Evolutionary conservation across 2,888 invertebrate genomes (phyloP), one percentile per base, ranked within the genome.

Genomic region (Sesia bembeciformis): DNA sequence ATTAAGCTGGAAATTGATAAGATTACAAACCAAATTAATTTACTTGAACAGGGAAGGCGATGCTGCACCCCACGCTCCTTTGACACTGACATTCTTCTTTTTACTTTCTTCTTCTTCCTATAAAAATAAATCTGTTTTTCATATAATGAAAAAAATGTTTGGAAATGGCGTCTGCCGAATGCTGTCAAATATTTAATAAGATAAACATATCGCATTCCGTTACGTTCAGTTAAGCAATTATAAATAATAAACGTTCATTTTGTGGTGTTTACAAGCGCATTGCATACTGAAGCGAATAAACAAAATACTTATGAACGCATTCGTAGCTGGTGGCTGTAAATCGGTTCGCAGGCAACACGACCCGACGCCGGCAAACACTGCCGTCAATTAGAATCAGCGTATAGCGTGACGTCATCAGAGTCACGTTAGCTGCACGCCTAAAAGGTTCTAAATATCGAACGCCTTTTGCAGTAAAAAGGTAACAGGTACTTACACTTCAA

Each of bases 371-470:
- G 53, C 64, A 65, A 76, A 83, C 81, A 81, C 61, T 70, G 62
- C 64, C 76, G 73, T 81, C 83, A 84, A 85, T 85, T 84, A 84
- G 74, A 71, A 75, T 68, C 71, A 60, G 65, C 69, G 65, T 61
- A 63, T 70, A 68, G 63, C 72, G 61, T 62, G 61, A 52, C 76
- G 69, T 70, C 77, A 73, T 74, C 74, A 62, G 56, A 60, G 63
- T 62, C 59, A 58, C 4, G 43, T n/a, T 43, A 43, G n/a, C 23
- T 46, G 46, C 4, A 46, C 46, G 4, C n/a, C 46, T 46, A 46
- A 46, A 23, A 46, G 46, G 46, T 46, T 46, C 7, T 5, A 8
- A 46, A 46, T 8, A 3, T n/a, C 46, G 46, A 46, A 8, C 46
- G 46, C 4, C 46, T 46, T 46, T n/a, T 23, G 23, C 23, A 23